Evolutionary conservation across 2,888 invertebrate genomes (phyloP), one percentile per base, ranked within the genome.

Genomic region (Agrochola macilenta): DNA sequence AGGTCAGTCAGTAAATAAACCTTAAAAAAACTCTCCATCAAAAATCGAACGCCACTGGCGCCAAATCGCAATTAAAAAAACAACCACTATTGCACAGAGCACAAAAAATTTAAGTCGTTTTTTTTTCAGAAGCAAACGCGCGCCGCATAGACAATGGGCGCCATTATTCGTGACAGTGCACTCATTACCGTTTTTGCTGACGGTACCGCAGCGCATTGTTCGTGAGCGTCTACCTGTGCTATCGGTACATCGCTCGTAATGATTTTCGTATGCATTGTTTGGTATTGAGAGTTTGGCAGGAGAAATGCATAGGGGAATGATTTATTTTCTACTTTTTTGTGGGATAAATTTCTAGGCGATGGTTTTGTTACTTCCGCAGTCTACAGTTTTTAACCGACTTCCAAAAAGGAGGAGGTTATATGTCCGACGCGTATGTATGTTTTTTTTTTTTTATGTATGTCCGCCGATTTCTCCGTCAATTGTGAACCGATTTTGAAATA

Each of bases 171-270:
- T 91, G 94, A 94, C 95, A 94, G 93, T 95, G 93, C 93, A 93
- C 96, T 96, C 96, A 95, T 96, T 96, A 96, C 95, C 95, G 92
- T 94, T 95, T 93, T 95, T 95, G 93, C 92, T 91, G 90, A 91
- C 90, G 88, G 89, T 84, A 83, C 80, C 79, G 73, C 84, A 74
- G 72, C 61, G 93, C 91, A 95, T 95, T 95, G 95, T 95, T 91
- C 91, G 91, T 88, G 87, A 91, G 92, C 93, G 93, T 93, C 94
- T 95, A 95, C 95, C 95, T 95, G 95, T 94, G 91, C 91, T 91
- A 91, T 92, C 93, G 92, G 90, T 90, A 92, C 89, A 92, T 92
- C 91, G 89, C 88, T 72, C 73, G 81, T 88, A 88, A 88, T 88
- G 74, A 88, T 88, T 82, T 86, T 87, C 70, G 85, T 82, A 83